phyloP scores from a whole-genome alignment of 2,113 vertebrate species.

The Syngnathus scovelli region DNA sequence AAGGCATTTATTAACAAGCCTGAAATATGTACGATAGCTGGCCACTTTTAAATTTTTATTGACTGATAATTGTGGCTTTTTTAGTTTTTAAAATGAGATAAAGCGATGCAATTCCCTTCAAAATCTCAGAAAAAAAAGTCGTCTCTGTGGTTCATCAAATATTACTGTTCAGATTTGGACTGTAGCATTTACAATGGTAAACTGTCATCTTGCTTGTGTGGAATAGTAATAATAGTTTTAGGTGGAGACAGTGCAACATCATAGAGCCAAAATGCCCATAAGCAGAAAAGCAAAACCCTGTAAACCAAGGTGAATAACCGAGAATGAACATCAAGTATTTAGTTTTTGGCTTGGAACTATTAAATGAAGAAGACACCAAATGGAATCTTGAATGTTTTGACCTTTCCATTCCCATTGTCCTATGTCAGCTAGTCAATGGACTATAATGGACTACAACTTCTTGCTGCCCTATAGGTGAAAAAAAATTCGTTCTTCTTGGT shows the following conservation, averaged over 20 bases:
- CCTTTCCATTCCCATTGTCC: too few species aligned
- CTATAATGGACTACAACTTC: too few species aligned
- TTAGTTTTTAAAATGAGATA: conserved; percentile 49
- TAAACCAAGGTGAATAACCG: not conserved
- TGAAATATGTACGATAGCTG: conserved; percentile 46
- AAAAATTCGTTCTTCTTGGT: too few species aligned
- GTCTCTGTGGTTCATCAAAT: not conserved
- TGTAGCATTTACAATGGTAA: not conserved
- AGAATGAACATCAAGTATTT: not conserved
- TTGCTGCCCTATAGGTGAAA: too few species aligned
- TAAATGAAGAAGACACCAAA: too few species aligned
- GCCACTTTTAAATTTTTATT: conserved; percentile 36
- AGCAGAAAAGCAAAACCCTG: not conserved
- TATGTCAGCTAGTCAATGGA: too few species aligned
- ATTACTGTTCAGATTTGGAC: not conserved
- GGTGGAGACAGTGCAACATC: not conserved
- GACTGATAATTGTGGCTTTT: conserved; percentile 36
- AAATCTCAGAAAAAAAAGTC: not conserved
- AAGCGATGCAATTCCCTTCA: not conserved
- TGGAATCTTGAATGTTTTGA: too few species aligned
- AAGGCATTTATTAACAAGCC: conserved; percentile 67
- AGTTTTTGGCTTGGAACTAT: not conserved
- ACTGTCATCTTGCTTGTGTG: not conserved
- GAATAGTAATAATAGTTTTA: not conserved
- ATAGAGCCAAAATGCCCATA: not conserved